Evolutionary conservation across 92 coral and sea anemone species (phyloP).

Genomic region (Paramuricea clavata): DNA sequence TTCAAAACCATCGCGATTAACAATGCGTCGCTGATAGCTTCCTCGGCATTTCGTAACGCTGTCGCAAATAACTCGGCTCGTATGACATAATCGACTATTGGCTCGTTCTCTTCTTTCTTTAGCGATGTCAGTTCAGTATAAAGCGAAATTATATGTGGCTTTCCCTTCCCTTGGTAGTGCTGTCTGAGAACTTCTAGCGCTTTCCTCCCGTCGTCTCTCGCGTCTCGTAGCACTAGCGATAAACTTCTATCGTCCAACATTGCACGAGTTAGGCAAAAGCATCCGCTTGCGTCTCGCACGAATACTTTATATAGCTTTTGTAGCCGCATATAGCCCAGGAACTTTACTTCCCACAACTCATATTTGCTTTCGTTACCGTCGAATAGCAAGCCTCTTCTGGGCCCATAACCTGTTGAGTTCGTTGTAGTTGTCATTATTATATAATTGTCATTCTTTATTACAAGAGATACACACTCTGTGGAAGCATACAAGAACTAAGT

Average conservation of each 20-base stretch:
- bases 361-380: slow-evolving; percentile 71
- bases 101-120: slow-evolving; percentile 48
- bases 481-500: slow-evolving; percentile 29
- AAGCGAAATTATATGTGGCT: slow-evolving; percentile 59
- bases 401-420: slow-evolving; percentile 71
- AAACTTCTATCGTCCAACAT: slow-evolving; percentile 66
- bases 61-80: slow-evolving; percentile 62
- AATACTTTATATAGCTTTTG: slow-evolving; percentile 60
- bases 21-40: slow-evolving; percentile 48
- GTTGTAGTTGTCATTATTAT: neutral
- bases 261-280: slow-evolving; percentile 72
- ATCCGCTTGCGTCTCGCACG: slow-evolving; percentile 24
- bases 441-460: too few relatives aligned
- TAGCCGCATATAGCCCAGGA: slow-evolving; percentile 62
- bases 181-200: slow-evolving; percentile 56
- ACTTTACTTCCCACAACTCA: slow-evolving; percentile 76
- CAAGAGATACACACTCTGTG: neutral
- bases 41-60: slow-evolving; percentile 50
- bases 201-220: slow-evolving; percentile 55
- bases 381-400: slow-evolving; percentile 66
- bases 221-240: slow-evolving; percentile 57
- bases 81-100: slow-evolving; percentile 54
- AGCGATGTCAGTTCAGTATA: slow-evolving; percentile 66
- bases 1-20: slow-evolving; percentile 59
- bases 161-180: slow-evolving; percentile 61